Evolutionary conservation across 2,113 vertebrate species (phyloP).

Genomic region (Paralichthys olivaceus): DNA sequence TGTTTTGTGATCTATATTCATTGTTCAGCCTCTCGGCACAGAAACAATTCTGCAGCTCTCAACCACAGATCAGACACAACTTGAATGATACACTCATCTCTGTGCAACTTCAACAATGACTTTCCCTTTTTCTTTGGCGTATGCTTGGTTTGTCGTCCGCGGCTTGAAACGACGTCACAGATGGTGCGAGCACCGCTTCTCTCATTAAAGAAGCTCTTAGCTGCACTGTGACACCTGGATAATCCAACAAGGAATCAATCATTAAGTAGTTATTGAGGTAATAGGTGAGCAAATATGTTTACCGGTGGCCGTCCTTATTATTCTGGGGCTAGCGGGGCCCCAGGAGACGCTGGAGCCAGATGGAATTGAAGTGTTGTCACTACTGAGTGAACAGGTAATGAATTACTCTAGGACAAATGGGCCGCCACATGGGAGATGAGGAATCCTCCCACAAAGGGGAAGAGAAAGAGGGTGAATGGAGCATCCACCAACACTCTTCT

Average conservation of each 20-base stretch:
- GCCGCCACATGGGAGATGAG: conserved; percentile 71
- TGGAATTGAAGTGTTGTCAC: conserved; percentile 81
- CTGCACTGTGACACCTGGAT: conserved; percentile 73
- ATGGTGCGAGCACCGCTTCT: conserved; percentile 52
- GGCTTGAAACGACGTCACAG: conserved; percentile 61
- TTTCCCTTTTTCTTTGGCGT: conserved; percentile 39
- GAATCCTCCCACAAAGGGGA: conserved; percentile 51
- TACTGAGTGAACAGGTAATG: conserved; percentile 80
- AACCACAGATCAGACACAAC: conserved; percentile 41
- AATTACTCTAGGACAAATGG: conserved; percentile 82
- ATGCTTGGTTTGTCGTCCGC: conserved; percentile 57
- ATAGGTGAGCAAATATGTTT: conserved; percentile 79
- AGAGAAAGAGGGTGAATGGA: conserved; percentile 45
- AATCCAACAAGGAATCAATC: conserved; percentile 81
- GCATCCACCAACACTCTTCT: conserved; percentile 28
- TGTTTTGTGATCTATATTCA: conserved; percentile 38
- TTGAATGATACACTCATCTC: conserved; percentile 45
- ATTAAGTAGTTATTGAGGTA: conserved; percentile 75
- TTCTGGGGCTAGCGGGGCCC: conserved; percentile 56
- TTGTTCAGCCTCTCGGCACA: conserved; percentile 5
- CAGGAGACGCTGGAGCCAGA: conserved; percentile 71
- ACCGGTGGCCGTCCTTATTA: conserved; percentile 76
- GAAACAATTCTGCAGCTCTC: conserved; percentile 38
- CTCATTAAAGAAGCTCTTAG: conserved; percentile 69
- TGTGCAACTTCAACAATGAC: conserved; percentile 2